Percentiles rank a stretch among this genome's conserved stretches.
Conservation (phyloP, 2,797 vertebrate genomes). For the Fundulus diaphanus region DNA sequence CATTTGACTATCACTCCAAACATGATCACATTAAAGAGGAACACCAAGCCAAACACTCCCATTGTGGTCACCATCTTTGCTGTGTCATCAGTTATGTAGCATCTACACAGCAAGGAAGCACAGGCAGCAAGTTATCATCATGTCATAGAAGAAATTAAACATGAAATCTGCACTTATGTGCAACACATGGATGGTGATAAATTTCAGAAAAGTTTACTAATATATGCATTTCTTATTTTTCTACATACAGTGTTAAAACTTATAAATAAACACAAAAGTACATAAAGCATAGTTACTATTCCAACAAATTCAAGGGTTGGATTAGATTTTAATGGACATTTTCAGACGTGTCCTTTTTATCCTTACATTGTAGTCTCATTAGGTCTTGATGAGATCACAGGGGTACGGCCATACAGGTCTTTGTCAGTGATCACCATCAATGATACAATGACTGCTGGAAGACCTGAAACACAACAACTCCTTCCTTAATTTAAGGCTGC, state of each 20-base stretch:
- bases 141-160: background rate
- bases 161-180: no score
- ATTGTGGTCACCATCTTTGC: slow-evolving; percentile 77
- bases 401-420: slow-evolving; percentile 31
- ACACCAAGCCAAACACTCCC: slow-evolving; percentile 81
- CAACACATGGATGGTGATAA: background rate
- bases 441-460: slow-evolving; percentile 73
- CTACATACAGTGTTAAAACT: background rate
- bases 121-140: background rate
- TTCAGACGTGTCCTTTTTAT: background rate
- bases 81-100: slow-evolving; percentile 44
- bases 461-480: slow-evolving; percentile 61
- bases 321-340: background rate
- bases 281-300: background rate
- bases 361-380: slow-evolving; percentile 47
- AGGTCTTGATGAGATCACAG: slow-evolving; percentile 13
- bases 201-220: background rate
- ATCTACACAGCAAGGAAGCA: slow-evolving; percentile 44
- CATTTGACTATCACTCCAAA: slow-evolving; percentile 74
- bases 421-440: slow-evolving; percentile 53
- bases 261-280: background rate
- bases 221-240: background rate
- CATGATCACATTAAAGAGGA: slow-evolving; percentile 83
- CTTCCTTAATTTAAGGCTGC: background rate
- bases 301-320: background rate